phyloP scores from a whole-genome alignment of 1,140 invertebrate species.

The Octopus sinensis region DNA sequence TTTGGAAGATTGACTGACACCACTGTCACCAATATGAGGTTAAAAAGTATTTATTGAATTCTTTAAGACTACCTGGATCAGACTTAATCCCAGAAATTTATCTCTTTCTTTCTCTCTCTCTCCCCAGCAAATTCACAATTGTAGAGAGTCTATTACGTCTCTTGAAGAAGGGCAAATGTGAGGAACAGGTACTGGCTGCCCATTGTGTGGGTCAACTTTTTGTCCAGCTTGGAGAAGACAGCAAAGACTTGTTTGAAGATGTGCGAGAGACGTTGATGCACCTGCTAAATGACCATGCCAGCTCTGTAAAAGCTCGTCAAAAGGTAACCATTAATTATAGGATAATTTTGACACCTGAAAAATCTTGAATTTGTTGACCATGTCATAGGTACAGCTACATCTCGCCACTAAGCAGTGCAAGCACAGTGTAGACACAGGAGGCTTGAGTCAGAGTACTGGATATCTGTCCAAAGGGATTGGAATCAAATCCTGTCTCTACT shows the following conservation, averaged over 20 bases:
- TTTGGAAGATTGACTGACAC: too few species aligned
- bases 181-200: constrained; percentile 77
- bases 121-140: constrained; percentile 53
- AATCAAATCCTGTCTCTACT: too few species aligned
- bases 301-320: constrained; percentile 63
- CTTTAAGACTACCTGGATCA: background rate
- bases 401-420: too few species aligned
- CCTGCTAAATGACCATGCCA: constrained; percentile 65
- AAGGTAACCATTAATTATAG: constrained; percentile 59
- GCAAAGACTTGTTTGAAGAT: constrained; percentile 65
- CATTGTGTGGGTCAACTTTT: constrained; percentile 74
- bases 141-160: constrained; percentile 76
- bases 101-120: background rate
- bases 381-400: too few species aligned
- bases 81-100: background rate
- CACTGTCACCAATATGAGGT: too few species aligned
- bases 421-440: too few species aligned
- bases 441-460: too few species aligned
- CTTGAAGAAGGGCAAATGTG: constrained; percentile 76
- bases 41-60: background rate
- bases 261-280: constrained; percentile 64
- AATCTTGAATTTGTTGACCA: too few species aligned
- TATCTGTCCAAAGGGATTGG: too few species aligned
- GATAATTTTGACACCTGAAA: too few species aligned
- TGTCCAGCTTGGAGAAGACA: constrained; percentile 75